Conservation (phyloP, 2,888 invertebrate species). For the Folsomia candida region DNA sequence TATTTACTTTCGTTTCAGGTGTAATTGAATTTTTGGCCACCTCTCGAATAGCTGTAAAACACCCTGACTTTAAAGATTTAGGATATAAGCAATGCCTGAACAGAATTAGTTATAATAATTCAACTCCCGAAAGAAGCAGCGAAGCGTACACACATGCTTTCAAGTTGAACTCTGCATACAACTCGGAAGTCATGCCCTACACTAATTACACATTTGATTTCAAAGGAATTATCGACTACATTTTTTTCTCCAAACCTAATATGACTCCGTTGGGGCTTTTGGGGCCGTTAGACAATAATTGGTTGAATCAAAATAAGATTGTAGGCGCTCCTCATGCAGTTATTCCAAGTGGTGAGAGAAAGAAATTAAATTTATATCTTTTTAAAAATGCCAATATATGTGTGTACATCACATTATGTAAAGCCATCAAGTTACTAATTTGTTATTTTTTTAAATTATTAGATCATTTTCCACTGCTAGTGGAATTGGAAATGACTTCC, state of each 20-base stretch:
- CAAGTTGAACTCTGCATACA: slow-evolving; percentile 90
- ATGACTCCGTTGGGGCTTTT: slow-evolving; percentile 92
- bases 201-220: slow-evolving; percentile 99
- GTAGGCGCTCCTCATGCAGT: slow-evolving; percentile 97
- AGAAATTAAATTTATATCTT: not conserved
- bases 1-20: slow-evolving; percentile 60
- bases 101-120: slow-evolving; percentile 65
- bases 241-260: slow-evolving; percentile 93
- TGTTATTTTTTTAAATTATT: not conserved
- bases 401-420: no score
- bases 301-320: slow-evolving; percentile 93
- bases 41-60: slow-evolving; percentile 84
- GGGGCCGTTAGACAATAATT: slow-evolving; percentile 88
- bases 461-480: not conserved
- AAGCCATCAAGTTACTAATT: not conserved
- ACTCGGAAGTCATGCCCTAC: slow-evolving; percentile 92
- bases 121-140: slow-evolving; percentile 56
- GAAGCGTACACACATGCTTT: slow-evolving; percentile 91
- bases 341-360: slow-evolving; percentile 63
- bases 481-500: slow-evolving; percentile 1
- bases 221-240: slow-evolving; percentile 99
- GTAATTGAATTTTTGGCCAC: slow-evolving; percentile 92
- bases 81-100: slow-evolving; percentile 87
- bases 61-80: slow-evolving; percentile 93
- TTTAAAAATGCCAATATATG: no score